Evolutionary conservation across 2,888 invertebrate species (phyloP).

Genomic region (Boloria selene): DNA sequence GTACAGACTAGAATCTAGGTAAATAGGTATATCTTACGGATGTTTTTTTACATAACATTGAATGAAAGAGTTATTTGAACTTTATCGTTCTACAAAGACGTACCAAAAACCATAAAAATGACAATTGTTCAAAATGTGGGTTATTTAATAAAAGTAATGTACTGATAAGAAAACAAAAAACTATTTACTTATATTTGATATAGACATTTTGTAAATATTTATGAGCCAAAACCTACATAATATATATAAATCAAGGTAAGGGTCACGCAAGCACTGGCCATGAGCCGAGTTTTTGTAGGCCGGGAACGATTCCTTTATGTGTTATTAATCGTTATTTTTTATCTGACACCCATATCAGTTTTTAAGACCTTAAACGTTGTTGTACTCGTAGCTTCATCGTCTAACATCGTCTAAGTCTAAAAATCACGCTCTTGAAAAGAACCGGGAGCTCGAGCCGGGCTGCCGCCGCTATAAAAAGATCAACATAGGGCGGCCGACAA

Average conservation of each 20-base stretch:
- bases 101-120: no score
- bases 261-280: conserved; percentile 40
- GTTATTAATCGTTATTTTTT: not conserved
- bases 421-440: conserved; percentile 56
- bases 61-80: no score
- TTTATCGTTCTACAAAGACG: no score
- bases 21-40: not conserved
- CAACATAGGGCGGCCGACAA: conserved; percentile 74
- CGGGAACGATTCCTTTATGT: conserved; percentile 18
- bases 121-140: no score
- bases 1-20: not conserved
- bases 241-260: conserved; percentile 36
- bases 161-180: no score
- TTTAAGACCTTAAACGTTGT: not conserved
- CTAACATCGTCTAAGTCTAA: no score
- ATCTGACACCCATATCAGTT: not conserved
- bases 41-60: no score
- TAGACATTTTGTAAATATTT: not conserved
- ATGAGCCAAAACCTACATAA: conserved; percentile 14
- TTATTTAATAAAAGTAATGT: no score
- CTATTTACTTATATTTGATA: no score
- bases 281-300: conserved; percentile 38
- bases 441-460: conserved; percentile 76
- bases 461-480: conserved; percentile 82
- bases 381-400: no score